These are phyloP conservation scores for Pollachius pollachius DNA, from an alignment of 2,113 vertebrate species.

Conservation along the genomic window DNA sequence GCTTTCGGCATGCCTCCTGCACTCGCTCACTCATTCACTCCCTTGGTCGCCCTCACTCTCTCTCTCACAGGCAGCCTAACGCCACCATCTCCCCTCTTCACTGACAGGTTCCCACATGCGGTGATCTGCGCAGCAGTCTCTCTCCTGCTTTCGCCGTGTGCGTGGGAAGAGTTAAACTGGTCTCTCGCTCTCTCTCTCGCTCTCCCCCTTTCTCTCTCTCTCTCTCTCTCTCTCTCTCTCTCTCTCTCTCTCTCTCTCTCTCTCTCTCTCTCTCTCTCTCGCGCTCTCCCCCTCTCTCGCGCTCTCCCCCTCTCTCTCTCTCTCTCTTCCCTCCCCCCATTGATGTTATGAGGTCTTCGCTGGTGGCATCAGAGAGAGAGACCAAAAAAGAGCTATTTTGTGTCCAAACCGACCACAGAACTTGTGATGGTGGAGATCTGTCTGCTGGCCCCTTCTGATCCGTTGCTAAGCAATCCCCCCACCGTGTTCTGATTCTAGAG, in stretches of 20 bases:
- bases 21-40: conserved; percentile 31
- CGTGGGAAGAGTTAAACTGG: too few relatives aligned
- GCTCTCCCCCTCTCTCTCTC: background rate
- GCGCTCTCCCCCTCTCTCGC: too few relatives aligned
- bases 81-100: conserved; percentile 31
- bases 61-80: conserved; percentile 49
- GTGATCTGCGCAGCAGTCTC: conserved; percentile 31
- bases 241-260: background rate
- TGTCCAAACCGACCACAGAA: background rate
- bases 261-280: background rate
- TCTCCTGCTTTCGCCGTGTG: too few relatives aligned
- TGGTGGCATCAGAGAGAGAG: too few relatives aligned
- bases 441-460: conserved; percentile 4
- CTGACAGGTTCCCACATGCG: conserved; percentile 64
- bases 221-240: too few relatives aligned
- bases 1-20: conserved; percentile 50
- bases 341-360: too few relatives aligned
- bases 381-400: background rate
- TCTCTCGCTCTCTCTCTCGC: background rate
- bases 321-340: background rate
- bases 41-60: conserved; percentile 26
- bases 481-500: background rate
- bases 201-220: too few relatives aligned
- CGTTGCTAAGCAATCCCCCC: background rate
- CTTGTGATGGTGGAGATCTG: too few relatives aligned